A percentile compares a stretch with the other conserved stretches of the same genome.
Evolutionary conservation across 2,797 vertebrate genomes (phyloP).

Genomic region (Hyperoplus lanceolatus): DNA sequence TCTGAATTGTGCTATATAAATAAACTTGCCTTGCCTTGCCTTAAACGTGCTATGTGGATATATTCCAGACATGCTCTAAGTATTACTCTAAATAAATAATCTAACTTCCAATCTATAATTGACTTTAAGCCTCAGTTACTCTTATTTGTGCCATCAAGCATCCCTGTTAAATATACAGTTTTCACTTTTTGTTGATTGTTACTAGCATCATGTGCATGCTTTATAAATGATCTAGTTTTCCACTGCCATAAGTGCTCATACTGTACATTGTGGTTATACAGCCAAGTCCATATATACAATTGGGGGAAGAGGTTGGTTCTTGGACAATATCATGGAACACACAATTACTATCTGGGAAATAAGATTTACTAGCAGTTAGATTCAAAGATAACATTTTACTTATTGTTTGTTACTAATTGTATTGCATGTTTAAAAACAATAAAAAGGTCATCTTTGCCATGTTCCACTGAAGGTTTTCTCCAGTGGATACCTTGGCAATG

Average conservation of each 20-base stretch:
- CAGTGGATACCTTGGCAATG: conserved; percentile 51
- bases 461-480: conserved; percentile 10
- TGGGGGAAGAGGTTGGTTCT: conserved; percentile 10
- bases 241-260: not conserved
- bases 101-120: not conserved
- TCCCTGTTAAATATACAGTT: not conserved
- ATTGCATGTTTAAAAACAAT: not conserved
- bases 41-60: not conserved
- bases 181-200: conserved; percentile 22
- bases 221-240: conserved; percentile 2
- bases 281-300: not conserved
- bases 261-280: conserved; percentile 25
- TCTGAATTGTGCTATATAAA: too few relatives aligned
- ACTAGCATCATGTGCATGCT: conserved; percentile 27
- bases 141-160: conserved; percentile 20
- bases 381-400: too few relatives aligned
- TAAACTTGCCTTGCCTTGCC: too few relatives aligned
- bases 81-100: conserved; percentile 15
- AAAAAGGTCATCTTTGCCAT: not conserved
- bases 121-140: not conserved
- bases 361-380: not conserved
- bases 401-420: too few relatives aligned
- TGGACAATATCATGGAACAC: not conserved
- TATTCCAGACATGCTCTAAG: not conserved
- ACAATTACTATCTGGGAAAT: not conserved